phyloP scores from a whole-genome alignment of 2,888 invertebrate species.

The Strigamia crassipes region DNA sequence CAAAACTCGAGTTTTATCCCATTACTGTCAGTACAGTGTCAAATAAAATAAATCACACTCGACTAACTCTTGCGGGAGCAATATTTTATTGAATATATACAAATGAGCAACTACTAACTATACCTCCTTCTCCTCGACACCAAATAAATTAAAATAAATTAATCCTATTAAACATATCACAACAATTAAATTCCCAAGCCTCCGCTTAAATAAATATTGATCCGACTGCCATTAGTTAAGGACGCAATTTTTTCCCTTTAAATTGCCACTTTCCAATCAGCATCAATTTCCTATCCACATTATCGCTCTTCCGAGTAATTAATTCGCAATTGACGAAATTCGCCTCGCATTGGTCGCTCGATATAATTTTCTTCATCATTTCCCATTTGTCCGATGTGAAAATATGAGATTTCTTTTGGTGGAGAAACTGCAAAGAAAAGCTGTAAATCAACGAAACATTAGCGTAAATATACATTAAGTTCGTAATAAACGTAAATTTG shows the following conservation, averaged over 20 bases:
- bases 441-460: background rate
- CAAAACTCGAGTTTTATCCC: too few relatives aligned
- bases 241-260: background rate
- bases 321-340: background rate
- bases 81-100: constrained; percentile 24
- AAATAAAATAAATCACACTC: constrained; percentile 1
- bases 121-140: background rate
- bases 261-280: constrained; percentile 7
- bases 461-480: background rate
- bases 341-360: background rate
- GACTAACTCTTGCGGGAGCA: background rate
- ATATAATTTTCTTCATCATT: background rate
- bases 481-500: background rate
- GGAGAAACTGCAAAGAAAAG: background rate
- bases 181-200: background rate
- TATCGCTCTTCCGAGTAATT: background rate
- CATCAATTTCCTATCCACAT: background rate
- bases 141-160: constrained; percentile 15
- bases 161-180: background rate
- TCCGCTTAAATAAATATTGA: background rate
- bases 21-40: background rate
- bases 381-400: constrained; percentile 11
- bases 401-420: background rate
- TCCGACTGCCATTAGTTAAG: background rate
- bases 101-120: background rate